A percentile compares a stretch with the other conserved stretches of the same genome.
These are phyloP conservation scores for Battus philenor DNA, from an alignment of 1,140 invertebrate species.

Conservation along the genomic window DNA sequence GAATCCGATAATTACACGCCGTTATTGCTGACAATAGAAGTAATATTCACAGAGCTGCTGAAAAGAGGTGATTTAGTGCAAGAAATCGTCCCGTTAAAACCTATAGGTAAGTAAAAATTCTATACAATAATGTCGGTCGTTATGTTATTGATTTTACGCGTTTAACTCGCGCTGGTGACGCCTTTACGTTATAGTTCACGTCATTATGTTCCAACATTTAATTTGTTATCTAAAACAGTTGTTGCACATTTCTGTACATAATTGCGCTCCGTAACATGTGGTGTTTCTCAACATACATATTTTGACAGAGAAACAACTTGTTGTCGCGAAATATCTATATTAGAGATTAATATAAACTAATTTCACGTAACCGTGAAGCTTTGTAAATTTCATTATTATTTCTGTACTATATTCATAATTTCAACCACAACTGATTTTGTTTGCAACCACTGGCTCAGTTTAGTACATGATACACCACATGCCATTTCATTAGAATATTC, in stretches of 20 bases:
- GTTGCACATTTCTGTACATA: neutral
- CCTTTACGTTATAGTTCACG: slow-evolving; percentile 9
- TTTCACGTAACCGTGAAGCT: too few species aligned
- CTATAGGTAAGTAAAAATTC: slow-evolving; percentile 52
- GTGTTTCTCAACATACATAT: slow-evolving; percentile 37
- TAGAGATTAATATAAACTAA: too few species aligned
- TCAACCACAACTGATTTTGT: too few species aligned
- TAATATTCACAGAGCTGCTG: slow-evolving; percentile 81
- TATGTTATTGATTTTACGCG: slow-evolving; percentile 46
- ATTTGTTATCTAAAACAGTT: slow-evolving; percentile 7
- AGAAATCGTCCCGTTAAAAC: slow-evolving; percentile 76
- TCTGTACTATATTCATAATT: too few species aligned
- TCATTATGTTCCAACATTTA: slow-evolving; percentile 2
- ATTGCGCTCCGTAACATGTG: too few species aligned
- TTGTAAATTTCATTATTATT: too few species aligned
- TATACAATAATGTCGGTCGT: slow-evolving; percentile 20
- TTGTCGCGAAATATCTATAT: neutral
- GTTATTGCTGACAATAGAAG: slow-evolving; percentile 80
- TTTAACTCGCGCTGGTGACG: slow-evolving; percentile 8
- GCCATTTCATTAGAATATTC: too few species aligned
- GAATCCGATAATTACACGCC: slow-evolving; percentile 72
- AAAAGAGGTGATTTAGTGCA: slow-evolving; percentile 79
- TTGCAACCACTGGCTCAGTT: too few species aligned
- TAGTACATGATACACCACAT: too few species aligned
- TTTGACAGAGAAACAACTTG: slow-evolving; percentile 3